Base-by-base conservation (phyloP, 2,888 invertebrate genomes). In the Deilephila elpenor region DNA sequence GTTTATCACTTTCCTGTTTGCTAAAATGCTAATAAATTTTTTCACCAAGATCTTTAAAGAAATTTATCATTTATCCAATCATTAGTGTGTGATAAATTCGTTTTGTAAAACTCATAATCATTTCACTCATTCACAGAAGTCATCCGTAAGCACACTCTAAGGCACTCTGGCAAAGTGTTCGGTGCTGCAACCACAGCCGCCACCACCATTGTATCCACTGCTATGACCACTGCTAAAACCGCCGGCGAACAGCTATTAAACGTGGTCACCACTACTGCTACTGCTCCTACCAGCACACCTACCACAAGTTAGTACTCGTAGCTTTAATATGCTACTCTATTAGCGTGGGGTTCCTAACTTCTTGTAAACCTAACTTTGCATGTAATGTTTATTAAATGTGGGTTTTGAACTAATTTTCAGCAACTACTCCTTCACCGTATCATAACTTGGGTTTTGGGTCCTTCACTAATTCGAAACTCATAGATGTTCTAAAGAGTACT, bases 91-190 rank as follows among this genome's bases (percentile, higher is more conserved):
- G 3, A n/a, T 34, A 62, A 51, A 25, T 25, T 5, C 64, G 29
- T 59, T 6, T 56, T 34, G 8, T 59, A 56, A 25, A 59, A 56
- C 56, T 71, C 34, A 34, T 71, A 71, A 34, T 17, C 34, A 62
- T 34, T 53, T 64, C 44, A 62, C 62, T 80, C 72, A 78, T 79
- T 75, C 78, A 73, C 86, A 94, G 94, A 92, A 90, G 93, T 93
- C 82, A 94, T 97, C 87, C 96, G 96, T 78, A 96, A 96, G 83
- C 97, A 97, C 88, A 96, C 97, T 72, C 88, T 97, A 84, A 96
- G 97, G 83, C 97, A 97, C 90, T 96, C 97, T 74, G 97, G 97
- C 77, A 96, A 96, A 81, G 96, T 96, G 70, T 95, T 96, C 72
- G 96, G 96, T 79, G 95, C 96, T 83, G 90, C 95, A 74, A 93